These are phyloP conservation scores for Drosophila atripex DNA, from an alignment of 2,888 invertebrate species.

Conservation along the genomic window DNA sequence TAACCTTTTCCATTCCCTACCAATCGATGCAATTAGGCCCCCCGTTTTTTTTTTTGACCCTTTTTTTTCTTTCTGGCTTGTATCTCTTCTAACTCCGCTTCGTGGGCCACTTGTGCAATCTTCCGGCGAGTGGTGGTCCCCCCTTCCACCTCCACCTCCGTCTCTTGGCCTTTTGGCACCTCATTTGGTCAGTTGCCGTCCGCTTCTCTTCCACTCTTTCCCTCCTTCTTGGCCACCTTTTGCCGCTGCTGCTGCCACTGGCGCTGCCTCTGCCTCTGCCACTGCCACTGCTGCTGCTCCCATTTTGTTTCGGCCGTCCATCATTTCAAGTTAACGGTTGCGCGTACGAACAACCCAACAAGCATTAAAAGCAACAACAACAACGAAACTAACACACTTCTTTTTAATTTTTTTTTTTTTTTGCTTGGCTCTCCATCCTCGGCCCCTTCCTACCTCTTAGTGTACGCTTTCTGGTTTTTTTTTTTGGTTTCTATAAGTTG, in stretches of 20 bases:
- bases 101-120: constrained; percentile 42
- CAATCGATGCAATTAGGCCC: constrained; percentile 16
- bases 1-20: not conserved
- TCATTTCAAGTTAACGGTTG: constrained; percentile 68
- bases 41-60: not conserved
- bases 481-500: constrained; percentile 63
- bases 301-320: constrained; percentile 42
- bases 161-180: constrained; percentile 35
- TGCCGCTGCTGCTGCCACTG: constrained; percentile 1
- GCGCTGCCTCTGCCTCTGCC: constrained; percentile 1
- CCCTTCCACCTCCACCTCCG: not conserved
- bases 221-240: constrained; percentile 25
- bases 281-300: constrained; percentile 23
- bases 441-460: not conserved
- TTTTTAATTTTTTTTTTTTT: constrained; percentile 21
- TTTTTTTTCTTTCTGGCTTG: not conserved
- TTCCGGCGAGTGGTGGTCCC: not conserved
- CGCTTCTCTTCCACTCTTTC: not conserved
- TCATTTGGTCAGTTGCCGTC: constrained; percentile 31
- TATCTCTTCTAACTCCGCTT: constrained; percentile 9
- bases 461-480: constrained; percentile 76
- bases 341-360: constrained; percentile 52
- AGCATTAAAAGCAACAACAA: constrained; percentile 55
- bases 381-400: constrained; percentile 68
- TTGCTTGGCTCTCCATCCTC: constrained; percentile 18